Base-by-base conservation (phyloP, 2,888 invertebrate species). In the Panopea generosa region DNA sequence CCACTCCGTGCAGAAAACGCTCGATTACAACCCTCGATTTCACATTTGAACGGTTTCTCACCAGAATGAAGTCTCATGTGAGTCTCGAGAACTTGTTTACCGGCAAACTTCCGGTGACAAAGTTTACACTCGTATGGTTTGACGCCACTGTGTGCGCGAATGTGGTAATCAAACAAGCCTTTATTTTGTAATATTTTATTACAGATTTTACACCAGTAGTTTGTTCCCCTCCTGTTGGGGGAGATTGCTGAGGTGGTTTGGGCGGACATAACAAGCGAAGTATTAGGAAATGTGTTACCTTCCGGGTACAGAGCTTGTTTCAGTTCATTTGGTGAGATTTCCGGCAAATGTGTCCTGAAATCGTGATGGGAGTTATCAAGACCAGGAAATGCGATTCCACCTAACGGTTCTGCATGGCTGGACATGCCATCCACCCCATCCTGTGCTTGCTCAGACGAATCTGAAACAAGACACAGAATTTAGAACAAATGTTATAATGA, bases 1-100 rank as follows among this genome's bases (percentile, higher is more conserved):
- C 79, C 79, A 55, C 75, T 76, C 16, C 79, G 53, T 11, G 79
- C 79, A 6, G 72, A 63, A 29, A 79, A 79, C 6, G 75, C 69
- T 11, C 69, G 20, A 29, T 72, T 68, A 73, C 79, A 79, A 11
- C 70, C 63, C 0, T 53, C 29, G 18, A 70, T 29, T 0, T 38
- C 43, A 72, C 79, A 79, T 18, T 60, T 68, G 45, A 79, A 79
- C 18, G 79, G 79, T 52, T 68, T 56, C 53, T 79, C 79, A 2
- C 79, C 79, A 2, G 69, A 68, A 29, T 79, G 79, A n/a, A 79
- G 56, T 2, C 79, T 45, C 47, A 76, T 63, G 26, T 79, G 79
- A 2, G 79, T 79, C 53, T 79, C 72, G 3, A 79, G 49, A 14
- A 72, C 75, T 33, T 79, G 79, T 22, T 75, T 75, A 16, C 79